These are phyloP conservation scores for Axea sp. DNA, from an alignment of 2,888 invertebrate species.

Conservation along the genomic window DNA sequence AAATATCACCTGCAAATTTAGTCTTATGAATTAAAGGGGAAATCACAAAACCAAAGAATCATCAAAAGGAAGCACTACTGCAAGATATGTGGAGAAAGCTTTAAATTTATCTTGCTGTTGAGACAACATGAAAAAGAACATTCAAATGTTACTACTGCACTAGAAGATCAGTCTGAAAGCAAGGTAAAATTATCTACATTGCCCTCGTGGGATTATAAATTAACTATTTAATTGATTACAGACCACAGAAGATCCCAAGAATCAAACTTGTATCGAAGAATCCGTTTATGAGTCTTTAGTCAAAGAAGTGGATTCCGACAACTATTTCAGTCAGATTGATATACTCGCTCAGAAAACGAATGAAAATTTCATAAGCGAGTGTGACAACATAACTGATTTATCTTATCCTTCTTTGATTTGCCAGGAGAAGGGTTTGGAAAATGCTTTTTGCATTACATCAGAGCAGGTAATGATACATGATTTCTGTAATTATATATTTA, in stretches of 20 bases:
- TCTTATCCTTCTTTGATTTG: slow-evolving; percentile 38
- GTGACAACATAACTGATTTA: slow-evolving; percentile 39
- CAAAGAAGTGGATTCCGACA: slow-evolving; percentile 46
- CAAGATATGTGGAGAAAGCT: slow-evolving; percentile 75
- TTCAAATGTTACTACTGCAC: slow-evolving; percentile 50
- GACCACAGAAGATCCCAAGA: slow-evolving; percentile 59
- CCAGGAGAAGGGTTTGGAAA: slow-evolving; percentile 63
- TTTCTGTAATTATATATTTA: no score
- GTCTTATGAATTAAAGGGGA: slow-evolving; percentile 10
- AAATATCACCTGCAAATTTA: no score
- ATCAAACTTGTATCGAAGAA: slow-evolving; percentile 54
- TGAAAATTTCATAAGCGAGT: slow-evolving; percentile 32
- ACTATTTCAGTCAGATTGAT: slow-evolving; percentile 53
- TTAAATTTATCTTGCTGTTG: slow-evolving; percentile 72
- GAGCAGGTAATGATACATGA: slow-evolving; percentile 71
- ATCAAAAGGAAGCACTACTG: slow-evolving; percentile 73
- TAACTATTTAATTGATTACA: slow-evolving; percentile 6
- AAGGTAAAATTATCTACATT: no score
- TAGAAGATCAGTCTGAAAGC: slow-evolving; percentile 65
- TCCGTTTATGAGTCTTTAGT: slow-evolving; percentile 40
- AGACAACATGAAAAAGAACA: slow-evolving; percentile 72
- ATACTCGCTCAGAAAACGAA: slow-evolving; percentile 35
- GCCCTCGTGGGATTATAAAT: no score
- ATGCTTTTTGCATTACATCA: slow-evolving; percentile 66
- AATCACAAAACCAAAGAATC: slow-evolving; percentile 56